Percentiles rank a stretch among this genome's conserved stretches.
These are phyloP conservation scores for Hybos culiciformis DNA, from an alignment of 2,888 invertebrate genomes.

Conservation along the genomic window DNA sequence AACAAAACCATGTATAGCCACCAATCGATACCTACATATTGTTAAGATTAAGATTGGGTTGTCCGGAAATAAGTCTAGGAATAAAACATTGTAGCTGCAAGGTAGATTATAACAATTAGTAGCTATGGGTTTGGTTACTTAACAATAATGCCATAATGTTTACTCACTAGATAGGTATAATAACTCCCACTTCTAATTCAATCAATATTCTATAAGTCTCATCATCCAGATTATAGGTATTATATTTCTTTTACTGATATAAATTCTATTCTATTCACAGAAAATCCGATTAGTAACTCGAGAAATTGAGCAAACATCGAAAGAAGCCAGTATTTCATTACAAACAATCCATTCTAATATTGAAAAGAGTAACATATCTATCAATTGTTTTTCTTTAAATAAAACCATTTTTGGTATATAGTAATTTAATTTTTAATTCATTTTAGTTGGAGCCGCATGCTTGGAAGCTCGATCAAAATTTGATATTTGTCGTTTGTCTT, in stretches of 20 bases:
- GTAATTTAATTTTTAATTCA: neutral
- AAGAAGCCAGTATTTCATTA: conserved; percentile 64
- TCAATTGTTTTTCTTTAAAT: neutral
- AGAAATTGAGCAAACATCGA: conserved; percentile 62
- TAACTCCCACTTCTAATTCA: too few relatives aligned
- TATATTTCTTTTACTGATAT: neutral
- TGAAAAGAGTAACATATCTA: conserved; percentile 44
- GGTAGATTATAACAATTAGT: too few relatives aligned
- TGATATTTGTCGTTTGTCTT: conserved; percentile 49
- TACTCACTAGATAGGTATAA: too few relatives aligned
- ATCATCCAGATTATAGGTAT: neutral
- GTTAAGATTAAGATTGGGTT: too few relatives aligned
- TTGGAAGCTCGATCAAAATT: conserved; percentile 49
- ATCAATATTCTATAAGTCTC: too few relatives aligned
- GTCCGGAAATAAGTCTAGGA: too few relatives aligned
- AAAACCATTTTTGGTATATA: neutral
- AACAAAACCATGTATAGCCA: too few relatives aligned
- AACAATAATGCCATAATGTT: too few relatives aligned
- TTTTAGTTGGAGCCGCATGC: conserved; percentile 48
- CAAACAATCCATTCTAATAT: conserved; percentile 71
- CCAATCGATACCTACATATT: too few relatives aligned
- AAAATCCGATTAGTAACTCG: conserved; percentile 29
- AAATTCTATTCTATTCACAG: conserved; percentile 13
- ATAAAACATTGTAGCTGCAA: too few relatives aligned
- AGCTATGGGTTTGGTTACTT: too few relatives aligned